Evolutionary conservation across 2,888 invertebrate genomes (phyloP).

Genomic region (Eristalinus aeneus): DNA sequence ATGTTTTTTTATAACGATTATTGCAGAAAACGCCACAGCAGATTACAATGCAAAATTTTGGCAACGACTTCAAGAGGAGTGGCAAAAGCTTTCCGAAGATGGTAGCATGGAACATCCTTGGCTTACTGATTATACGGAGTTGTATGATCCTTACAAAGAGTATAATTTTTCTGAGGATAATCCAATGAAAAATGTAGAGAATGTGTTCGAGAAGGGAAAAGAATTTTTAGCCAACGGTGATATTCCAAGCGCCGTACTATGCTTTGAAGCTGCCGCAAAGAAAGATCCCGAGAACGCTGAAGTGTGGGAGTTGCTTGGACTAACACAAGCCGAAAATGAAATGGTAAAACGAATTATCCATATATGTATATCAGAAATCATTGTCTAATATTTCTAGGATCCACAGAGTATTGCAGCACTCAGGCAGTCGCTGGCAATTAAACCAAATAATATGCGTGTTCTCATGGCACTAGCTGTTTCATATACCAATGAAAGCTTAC

Average conservation of each 20-base stretch:
- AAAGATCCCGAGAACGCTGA: slow-evolving; percentile 89
- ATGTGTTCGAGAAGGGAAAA: slow-evolving; percentile 93
- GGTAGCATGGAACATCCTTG: slow-evolving; percentile 83
- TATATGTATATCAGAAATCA: too few relatives aligned
- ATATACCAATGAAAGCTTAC: slow-evolving; percentile 97
- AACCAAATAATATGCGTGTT: slow-evolving; percentile 90
- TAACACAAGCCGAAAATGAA: slow-evolving; percentile 98
- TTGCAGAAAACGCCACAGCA: slow-evolving; percentile 82
- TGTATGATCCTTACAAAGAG: slow-evolving; percentile 84
- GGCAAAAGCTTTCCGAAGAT: slow-evolving; percentile 86
- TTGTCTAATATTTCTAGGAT: slow-evolving; percentile 82
- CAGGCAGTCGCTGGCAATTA: slow-evolving; percentile 90
- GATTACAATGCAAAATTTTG: slow-evolving; percentile 84
- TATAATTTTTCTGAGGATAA: slow-evolving; percentile 86
- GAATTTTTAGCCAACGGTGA: slow-evolving; percentile 92
- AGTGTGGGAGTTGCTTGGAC: slow-evolving; percentile 93
- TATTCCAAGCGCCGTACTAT: slow-evolving; percentile 95
- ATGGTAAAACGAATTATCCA: too few relatives aligned
- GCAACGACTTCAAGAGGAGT: slow-evolving; percentile 87
- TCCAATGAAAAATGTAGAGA: slow-evolving; percentile 88
- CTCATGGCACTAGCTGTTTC: slow-evolving; percentile 95
- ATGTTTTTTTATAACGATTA: not conserved
- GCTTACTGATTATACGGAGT: slow-evolving; percentile 86
- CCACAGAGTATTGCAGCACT: slow-evolving; percentile 95
- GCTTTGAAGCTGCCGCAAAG: slow-evolving; percentile 97